phyloP scores from a whole-genome alignment of 2,113 vertebrate species.

The Mustelus asterias region DNA sequence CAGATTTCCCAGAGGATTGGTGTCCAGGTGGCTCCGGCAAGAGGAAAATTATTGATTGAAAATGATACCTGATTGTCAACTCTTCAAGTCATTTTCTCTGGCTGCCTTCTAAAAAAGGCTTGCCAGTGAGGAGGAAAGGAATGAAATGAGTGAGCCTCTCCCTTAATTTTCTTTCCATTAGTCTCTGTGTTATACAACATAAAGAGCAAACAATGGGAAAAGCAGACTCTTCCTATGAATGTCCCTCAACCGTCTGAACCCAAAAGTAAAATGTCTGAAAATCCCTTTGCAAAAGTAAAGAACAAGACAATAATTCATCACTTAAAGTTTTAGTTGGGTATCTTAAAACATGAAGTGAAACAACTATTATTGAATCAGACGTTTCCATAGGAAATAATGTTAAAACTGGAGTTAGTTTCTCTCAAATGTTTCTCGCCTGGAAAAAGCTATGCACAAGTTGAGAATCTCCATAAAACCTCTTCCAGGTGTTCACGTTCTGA shows the following conservation, averaged over 20 bases:
- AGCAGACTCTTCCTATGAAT: neutral
- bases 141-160: neutral
- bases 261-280: neutral
- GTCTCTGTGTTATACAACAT: neutral
- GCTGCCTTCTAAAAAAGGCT: neutral
- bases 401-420: neutral
- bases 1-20: neutral
- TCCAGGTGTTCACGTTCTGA: no score
- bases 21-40: neutral
- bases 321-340: neutral
- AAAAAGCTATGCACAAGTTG: neutral
- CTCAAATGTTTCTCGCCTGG: neutral
- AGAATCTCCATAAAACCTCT: no score
- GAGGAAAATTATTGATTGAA: neutral
- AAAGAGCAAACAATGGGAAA: neutral
- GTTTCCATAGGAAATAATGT: neutral
- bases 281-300: neutral
- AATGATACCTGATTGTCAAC: conserved; percentile 12
- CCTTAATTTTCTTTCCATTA: neutral
- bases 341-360: neutral
- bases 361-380: neutral
- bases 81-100: neutral
- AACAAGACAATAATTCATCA: neutral
- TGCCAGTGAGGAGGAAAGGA: neutral
- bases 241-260: neutral